Base-by-base conservation (phyloP, 30 jellyfish, hydroid and myxozoan species). In the Cassiopea andromeda region DNA sequence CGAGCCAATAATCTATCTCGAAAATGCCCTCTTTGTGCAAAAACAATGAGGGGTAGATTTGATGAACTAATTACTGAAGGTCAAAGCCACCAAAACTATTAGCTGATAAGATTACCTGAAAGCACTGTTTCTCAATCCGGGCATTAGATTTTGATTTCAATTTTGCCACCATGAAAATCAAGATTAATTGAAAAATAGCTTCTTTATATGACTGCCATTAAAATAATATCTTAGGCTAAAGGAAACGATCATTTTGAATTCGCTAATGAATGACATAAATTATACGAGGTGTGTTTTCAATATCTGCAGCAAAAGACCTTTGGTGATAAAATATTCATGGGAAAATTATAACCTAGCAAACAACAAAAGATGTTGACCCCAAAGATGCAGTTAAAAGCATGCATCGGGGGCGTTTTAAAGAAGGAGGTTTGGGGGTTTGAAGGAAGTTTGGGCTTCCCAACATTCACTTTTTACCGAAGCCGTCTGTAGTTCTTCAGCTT, bases 81-180 rank as follows among this genome's bases (percentile, higher is more conserved):
- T 74, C 48, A 47, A 47, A 50, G 84, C 71, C 69, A 14, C 5
- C 60, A 46, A 75, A 46, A 77, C 46, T 77, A 46, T 77, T 19
- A 19, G 59, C 59, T 77, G 86, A 77, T 54, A 19, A 77, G 86
- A 77, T 77, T 77, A 77, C 47, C 19, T 14, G 90, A 81, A 81
- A 18, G 81, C n/a, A 81, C 77, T 81, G 82, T 60, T 81, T 61
- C 19, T 48, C 57, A 81, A 81, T 81, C 90, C 75, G 75, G 67
- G 82, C 14, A 81, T 66, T 64, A 61, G 7, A 16, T 70, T 43
- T 70, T 19, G 54, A 12, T 70, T 70, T 70, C n/a, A 70, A 19
- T 70, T 17, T 70, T 50, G n/a, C 2, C n/a, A 14, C 79, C 12
- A 8, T 59, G n/a, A 17, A 70, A 70, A 14, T 70, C n/a, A 70